Base-by-base conservation (phyloP, 2,113 vertebrate species). In the Neogale vison region DNA sequence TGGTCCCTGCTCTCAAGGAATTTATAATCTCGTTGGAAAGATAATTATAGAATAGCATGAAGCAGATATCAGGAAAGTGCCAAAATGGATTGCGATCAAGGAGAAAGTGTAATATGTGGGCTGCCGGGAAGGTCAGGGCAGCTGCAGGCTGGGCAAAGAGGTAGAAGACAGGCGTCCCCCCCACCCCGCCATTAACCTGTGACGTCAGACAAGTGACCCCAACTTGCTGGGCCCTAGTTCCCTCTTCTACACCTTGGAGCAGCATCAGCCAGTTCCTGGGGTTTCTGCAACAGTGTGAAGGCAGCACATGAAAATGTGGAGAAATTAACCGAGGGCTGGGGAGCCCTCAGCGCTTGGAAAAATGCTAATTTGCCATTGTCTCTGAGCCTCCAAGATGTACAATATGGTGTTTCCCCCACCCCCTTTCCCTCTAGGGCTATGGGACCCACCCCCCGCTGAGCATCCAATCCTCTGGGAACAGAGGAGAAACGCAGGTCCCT, bases 31-130 rank as follows among this genome's bases (percentile, higher is more conserved):
- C 24, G 5, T 85, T 55, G 84, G 87, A 76, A 92, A 85, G 96
- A 94, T 96, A 95, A 97, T 96, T 96, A 98, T 97, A 97, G 97
- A 96, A 95, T 72, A n/a, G 86, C 95, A 92, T 21, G 71, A 82
- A 96, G 39, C 96, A 96, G 97, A 82, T 95, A 57, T 47, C 86
- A 63, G 97, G 72, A 67, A 95, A 11, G 89, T 77, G 94, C 96
- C 96, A 93, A 83, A 29, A 11, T 82, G 89, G 95, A 79, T 93
- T 29, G 29, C 36, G 72, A 93, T 91, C 57, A 42, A 74, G 97
- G 90, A 80, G 86, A 36, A 72, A 50, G 13, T 1, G 10, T 55
- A 18, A 72, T n/a, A 6, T 11, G 1, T 7, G 72, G 93, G 87
- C 72, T 31, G 0, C 65, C 1, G 0, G 74, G 57, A 55, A 67